A percentile compares a stretch with the other conserved stretches of the same genome.
Conservation (phyloP, 2,113 vertebrate genomes). For the Phalacrocorax carbo region DNA sequence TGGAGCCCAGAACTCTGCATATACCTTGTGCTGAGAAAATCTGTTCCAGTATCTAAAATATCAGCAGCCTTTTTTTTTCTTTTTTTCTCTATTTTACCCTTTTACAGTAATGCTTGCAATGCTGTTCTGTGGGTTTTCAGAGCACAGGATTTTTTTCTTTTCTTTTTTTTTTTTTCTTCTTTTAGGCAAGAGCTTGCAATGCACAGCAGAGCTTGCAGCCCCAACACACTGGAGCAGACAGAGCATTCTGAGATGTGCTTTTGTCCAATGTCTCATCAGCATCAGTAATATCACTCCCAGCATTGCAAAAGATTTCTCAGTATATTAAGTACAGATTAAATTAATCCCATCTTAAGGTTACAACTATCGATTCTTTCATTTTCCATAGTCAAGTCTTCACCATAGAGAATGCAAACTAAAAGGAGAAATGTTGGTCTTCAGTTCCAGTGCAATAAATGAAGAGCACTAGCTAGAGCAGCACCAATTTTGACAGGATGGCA, state of each 20-base stretch:
- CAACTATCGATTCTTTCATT: background rate
- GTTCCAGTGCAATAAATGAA: background rate
- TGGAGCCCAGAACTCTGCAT: background rate
- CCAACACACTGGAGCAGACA: background rate
- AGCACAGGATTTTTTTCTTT: rapidly evolving
- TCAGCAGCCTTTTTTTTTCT: background rate
- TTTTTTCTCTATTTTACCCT: background rate
- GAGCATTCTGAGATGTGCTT: background rate
- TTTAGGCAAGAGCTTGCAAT: background rate
- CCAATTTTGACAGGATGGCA: background rate
- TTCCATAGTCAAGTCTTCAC: background rate
- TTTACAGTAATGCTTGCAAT: background rate
- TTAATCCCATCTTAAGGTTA: background rate
- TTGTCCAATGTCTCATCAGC: background rate
- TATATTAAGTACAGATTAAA: background rate
- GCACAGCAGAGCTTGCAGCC: background rate
- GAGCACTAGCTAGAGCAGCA: background rate
- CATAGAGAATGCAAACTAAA: background rate
- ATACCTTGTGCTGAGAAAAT: background rate
- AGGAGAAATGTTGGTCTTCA: background rate
- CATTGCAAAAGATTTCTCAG: background rate
- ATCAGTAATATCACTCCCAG: background rate
- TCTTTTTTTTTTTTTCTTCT: no score
- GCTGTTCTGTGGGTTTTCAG: background rate
- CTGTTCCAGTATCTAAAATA: background rate